These are phyloP conservation scores for Seriola quinqueradiata DNA, from an alignment of 2,113 vertebrate species.

Conservation along the genomic window DNA sequence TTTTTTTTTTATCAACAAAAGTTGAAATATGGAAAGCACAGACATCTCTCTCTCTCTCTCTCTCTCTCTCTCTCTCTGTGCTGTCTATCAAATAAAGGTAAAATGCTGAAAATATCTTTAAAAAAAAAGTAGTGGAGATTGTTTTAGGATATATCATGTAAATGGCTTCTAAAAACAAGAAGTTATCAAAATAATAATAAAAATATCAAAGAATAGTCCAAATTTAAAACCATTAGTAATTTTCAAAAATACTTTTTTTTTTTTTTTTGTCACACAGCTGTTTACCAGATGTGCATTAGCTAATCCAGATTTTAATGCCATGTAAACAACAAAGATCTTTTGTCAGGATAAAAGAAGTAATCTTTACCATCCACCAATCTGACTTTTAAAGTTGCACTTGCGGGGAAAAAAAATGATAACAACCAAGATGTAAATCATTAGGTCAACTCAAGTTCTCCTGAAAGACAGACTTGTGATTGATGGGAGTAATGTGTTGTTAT, in stretches of 20 bases:
- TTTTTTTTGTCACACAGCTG: not conserved
- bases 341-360: not conserved
- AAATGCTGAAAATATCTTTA: too few species aligned
- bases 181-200: too few species aligned
- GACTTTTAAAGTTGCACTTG: slow-evolving; percentile 12
- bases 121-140: too few species aligned
- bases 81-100: too few species aligned
- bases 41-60: too few species aligned
- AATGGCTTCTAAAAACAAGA: too few species aligned
- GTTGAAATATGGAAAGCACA: not conserved
- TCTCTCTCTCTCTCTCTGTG: too few species aligned
- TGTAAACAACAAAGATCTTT: not conserved
- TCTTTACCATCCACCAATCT: slow-evolving; percentile 16
- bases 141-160: too few species aligned
- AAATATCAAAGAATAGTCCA: too few species aligned
- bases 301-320: not conserved
- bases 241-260: not conserved
- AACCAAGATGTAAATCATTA: slow-evolving; percentile 71
- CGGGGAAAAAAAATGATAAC: not conserved
- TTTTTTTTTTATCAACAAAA: not conserved
- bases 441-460: slow-evolving; percentile 85
- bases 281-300: not conserved
- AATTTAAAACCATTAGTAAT: not conserved
- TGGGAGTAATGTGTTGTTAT: slow-evolving; percentile 84
- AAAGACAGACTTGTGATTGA: slow-evolving; percentile 87